phyloP scores from a whole-genome alignment of 2,113 vertebrate species.

The Dendrocopos noguchii region DNA sequence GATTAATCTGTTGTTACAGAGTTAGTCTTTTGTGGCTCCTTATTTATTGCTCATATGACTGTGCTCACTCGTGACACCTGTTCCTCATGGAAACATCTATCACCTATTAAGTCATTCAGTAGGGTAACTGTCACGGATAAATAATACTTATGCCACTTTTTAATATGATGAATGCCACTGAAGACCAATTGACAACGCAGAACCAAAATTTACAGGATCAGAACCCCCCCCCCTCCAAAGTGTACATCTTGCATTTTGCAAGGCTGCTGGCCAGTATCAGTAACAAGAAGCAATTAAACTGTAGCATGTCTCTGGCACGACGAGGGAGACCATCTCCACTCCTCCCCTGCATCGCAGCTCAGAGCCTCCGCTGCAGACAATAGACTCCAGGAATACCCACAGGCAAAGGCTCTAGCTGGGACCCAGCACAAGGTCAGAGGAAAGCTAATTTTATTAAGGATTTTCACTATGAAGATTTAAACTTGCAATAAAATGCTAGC shows the following conservation, averaged over 20 bases:
- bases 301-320: not conserved
- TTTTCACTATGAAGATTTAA: constrained; percentile 12
- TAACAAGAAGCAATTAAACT: not conserved
- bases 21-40: constrained; percentile 26
- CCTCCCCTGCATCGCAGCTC: not conserved
- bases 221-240: not conserved
- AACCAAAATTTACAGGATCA: not conserved
- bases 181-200: not conserved
- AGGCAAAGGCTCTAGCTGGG: not conserved
- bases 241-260: not conserved
- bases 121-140: not conserved
- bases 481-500: constrained; percentile 4
- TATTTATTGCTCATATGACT: constrained; percentile 23
- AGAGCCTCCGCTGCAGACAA: not conserved
- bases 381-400: not conserved
- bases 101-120: constrained; percentile 25
- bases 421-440: constrained; percentile 1
- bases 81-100: constrained; percentile 19
- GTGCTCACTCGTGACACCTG: constrained; percentile 23
- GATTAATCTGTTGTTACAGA: constrained; percentile 47
- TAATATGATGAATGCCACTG: not conserved
- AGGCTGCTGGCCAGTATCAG: not conserved
- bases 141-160: not conserved
- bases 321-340: not conserved
- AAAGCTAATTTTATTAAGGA: constrained; percentile 22